Evolutionary conservation across 2,888 invertebrate genomes (phyloP).

Genomic region (Nephrotoma appendiculata): DNA sequence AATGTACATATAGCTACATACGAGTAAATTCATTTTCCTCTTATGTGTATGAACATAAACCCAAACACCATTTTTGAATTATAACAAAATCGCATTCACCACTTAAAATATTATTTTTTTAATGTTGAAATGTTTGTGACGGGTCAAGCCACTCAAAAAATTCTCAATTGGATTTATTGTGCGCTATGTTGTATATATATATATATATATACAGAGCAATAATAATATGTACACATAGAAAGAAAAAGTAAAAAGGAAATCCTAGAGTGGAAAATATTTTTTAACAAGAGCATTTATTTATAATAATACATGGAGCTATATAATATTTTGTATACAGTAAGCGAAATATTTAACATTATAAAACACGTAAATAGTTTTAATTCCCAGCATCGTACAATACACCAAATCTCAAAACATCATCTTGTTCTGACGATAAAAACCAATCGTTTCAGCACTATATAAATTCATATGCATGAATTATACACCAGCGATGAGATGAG

Average conservation of each 20-base stretch:
- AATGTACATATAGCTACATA: background rate
- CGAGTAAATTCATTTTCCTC: background rate
- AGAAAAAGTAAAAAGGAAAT: background rate
- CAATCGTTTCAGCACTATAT: background rate
- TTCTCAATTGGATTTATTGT: background rate
- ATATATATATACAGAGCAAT: background rate
- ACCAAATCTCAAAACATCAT: background rate
- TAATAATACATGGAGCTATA: background rate
- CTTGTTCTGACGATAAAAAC: background rate
- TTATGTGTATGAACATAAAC: background rate
- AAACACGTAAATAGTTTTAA: background rate
- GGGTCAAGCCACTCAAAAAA: background rate
- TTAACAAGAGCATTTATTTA: background rate
- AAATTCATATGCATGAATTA: background rate
- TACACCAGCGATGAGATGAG: background rate
- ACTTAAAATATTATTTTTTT: background rate
- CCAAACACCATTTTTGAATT: background rate
- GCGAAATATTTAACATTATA: background rate
- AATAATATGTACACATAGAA: background rate
- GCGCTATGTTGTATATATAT: background rate
- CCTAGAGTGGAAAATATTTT: background rate
- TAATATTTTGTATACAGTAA: background rate
- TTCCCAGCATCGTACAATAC: background rate
- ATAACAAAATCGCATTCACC: background rate
- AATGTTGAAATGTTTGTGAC: background rate